Evolutionary conservation across 2,113 vertebrate genomes (phyloP).

Genomic region (Mobula hypostoma): DNA sequence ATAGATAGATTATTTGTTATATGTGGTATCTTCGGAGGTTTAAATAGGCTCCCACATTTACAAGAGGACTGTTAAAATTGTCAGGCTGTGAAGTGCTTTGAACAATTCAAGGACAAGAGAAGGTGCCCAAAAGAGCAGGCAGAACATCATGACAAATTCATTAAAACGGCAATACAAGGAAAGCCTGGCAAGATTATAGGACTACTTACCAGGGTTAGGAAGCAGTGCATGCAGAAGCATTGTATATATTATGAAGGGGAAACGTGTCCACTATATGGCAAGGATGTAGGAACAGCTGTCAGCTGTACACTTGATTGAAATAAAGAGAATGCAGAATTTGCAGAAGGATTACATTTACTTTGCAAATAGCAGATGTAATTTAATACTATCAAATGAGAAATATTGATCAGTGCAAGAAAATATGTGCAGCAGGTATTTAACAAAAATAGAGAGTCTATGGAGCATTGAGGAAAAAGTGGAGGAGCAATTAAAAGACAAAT

Average conservation of each 20-base stretch:
- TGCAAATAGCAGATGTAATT: neutral
- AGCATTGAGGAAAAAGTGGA: neutral
- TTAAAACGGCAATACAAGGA: neutral
- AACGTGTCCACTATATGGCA: neutral
- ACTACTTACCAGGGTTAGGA: neutral
- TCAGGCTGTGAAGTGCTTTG: neutral
- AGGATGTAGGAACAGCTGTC: neutral
- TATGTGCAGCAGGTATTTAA: neutral
- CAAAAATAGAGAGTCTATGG: neutral
- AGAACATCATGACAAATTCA: neutral
- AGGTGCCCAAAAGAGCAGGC: neutral
- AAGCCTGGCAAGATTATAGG: slow-evolving; percentile 6
- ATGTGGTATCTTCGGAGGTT: neutral
- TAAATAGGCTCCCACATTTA: neutral
- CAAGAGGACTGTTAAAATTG: neutral
- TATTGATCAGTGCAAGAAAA: neutral
- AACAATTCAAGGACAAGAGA: neutral
- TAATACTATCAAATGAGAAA: neutral
- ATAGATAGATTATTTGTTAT: neutral
- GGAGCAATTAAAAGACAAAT: neutral
- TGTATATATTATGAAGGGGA: neutral
- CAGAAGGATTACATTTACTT: neutral
- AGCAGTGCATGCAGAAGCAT: neutral
- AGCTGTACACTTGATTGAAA: neutral
- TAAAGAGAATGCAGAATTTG: neutral